phyloP scores from a whole-genome alignment of 2,113 vertebrate species.

The Anthoscopus minutus region DNA sequence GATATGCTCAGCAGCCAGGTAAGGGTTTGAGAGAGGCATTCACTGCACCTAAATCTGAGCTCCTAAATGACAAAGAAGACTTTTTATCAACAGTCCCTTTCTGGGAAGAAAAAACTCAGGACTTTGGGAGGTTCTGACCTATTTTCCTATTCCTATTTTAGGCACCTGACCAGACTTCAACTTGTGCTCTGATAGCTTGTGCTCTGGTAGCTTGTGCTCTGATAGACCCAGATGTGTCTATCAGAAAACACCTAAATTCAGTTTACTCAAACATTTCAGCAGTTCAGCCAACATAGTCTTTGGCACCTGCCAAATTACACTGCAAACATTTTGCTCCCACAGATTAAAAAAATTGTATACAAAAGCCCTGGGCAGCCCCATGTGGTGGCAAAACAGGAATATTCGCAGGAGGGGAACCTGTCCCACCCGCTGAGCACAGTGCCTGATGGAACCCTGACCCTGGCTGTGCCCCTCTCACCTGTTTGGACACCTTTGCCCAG shows the following conservation, averaged over 20 bases:
- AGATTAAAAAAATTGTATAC: neutral
- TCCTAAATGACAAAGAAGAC: neutral
- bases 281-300: neutral
- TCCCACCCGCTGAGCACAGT: neutral
- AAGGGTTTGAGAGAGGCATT: neutral
- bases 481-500: constrained; percentile 96
- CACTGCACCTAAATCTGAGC: neutral
- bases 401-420: neutral
- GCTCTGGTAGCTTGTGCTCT: too few relatives aligned
- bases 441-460: accelerated
- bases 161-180: neutral
- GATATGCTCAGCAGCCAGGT: neutral
- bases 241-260: neutral
- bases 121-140: neutral
- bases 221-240: too few relatives aligned
- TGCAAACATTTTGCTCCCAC: neutral
- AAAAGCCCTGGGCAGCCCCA: neutral
- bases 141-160: neutral
- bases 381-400: neutral
- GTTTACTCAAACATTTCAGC: neutral
- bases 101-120: neutral
- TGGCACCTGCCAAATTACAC: neutral
- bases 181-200: too few relatives aligned
- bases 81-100: neutral
- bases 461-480: constrained; percentile 67